Evolutionary conservation across 2,113 vertebrate species (phyloP).

Genomic region (Bufo gargarizans): DNA sequence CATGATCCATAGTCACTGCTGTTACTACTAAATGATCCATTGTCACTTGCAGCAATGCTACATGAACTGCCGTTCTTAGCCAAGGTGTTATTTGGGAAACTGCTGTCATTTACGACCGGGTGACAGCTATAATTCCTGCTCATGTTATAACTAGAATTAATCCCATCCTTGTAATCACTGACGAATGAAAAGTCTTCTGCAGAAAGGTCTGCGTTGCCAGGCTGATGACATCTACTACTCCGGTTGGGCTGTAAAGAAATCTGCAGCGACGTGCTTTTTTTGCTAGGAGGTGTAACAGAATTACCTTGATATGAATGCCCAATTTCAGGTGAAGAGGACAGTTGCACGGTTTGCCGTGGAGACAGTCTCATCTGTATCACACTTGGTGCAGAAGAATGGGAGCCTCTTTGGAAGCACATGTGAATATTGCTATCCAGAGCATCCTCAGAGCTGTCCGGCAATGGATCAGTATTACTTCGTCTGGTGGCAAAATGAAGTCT

Average conservation of each 20-base stretch:
- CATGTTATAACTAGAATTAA: constrained; percentile 5
- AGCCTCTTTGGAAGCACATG: constrained; percentile 67
- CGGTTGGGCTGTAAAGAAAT: constrained; percentile 85
- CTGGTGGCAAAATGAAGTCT: constrained; percentile 90
- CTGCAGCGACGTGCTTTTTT: constrained; percentile 85
- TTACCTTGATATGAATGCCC: constrained; percentile 71
- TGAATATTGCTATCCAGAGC: constrained; percentile 71
- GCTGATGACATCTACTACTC: constrained; percentile 64
- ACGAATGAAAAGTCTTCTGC: constrained; percentile 60
- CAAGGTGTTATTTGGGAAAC: constrained; percentile 58
- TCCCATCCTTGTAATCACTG: constrained; percentile 57
- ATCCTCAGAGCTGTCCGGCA: constrained; percentile 82
- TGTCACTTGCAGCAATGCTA: constrained; percentile 67
- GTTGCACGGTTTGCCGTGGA: constrained; percentile 69
- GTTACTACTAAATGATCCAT: constrained; percentile 69
- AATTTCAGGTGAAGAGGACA: constrained; percentile 75
- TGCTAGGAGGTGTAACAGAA: constrained; percentile 74
- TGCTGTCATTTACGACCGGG: constrained; percentile 35
- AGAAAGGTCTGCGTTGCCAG: constrained; percentile 55
- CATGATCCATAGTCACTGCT: constrained; percentile 75
- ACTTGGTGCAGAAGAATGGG: constrained; percentile 71
- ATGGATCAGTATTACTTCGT: constrained; percentile 90
- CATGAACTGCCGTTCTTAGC: constrained; percentile 60
- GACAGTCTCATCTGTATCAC: constrained; percentile 82
- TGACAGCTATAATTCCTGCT: constrained; percentile 55